Percentiles rank a stretch among this genome's conserved stretches.
Conservation (phyloP, 1,140 invertebrate genomes). For the Rhynchophorus ferrugineus region DNA sequence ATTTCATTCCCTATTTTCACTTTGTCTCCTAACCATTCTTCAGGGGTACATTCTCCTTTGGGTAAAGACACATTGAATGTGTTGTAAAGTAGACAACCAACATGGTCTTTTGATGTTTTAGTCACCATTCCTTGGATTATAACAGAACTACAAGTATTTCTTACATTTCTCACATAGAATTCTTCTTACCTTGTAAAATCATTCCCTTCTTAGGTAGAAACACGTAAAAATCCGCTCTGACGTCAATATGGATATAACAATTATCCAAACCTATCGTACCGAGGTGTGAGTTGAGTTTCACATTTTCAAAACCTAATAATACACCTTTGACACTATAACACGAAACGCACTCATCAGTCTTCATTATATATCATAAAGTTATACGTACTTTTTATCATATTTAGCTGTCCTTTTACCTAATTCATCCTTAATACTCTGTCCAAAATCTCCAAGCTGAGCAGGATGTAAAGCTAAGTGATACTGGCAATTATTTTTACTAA, state of each 20-base stretch:
- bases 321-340: constrained; percentile 52
- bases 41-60: constrained; percentile 41
- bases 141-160: constrained; percentile 31
- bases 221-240: constrained; percentile 57
- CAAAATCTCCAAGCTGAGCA: constrained; percentile 50
- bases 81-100: constrained; percentile 56
- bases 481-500: constrained; percentile 45
- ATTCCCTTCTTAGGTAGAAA: constrained; percentile 49
- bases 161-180: neutral
- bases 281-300: constrained; percentile 47
- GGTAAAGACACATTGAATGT: constrained; percentile 58
- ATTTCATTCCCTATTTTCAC: constrained; percentile 51
- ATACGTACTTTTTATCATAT: constrained; percentile 46
- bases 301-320: constrained; percentile 54
- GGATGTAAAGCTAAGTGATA: constrained; percentile 53
- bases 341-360: constrained; percentile 9
- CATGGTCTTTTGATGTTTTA: constrained; percentile 52
- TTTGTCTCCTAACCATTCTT: constrained; percentile 50
- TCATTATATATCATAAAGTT: neutral
- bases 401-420: constrained; percentile 47
- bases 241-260: constrained; percentile 52
- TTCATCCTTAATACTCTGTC: constrained; percentile 45
- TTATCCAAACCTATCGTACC: constrained; percentile 49
- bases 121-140: constrained; percentile 50
- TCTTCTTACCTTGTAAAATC: constrained; percentile 43